These are phyloP conservation scores for Ormyrus labotus DNA, from an alignment of 2,888 invertebrate genomes.

Conservation along the genomic window DNA sequence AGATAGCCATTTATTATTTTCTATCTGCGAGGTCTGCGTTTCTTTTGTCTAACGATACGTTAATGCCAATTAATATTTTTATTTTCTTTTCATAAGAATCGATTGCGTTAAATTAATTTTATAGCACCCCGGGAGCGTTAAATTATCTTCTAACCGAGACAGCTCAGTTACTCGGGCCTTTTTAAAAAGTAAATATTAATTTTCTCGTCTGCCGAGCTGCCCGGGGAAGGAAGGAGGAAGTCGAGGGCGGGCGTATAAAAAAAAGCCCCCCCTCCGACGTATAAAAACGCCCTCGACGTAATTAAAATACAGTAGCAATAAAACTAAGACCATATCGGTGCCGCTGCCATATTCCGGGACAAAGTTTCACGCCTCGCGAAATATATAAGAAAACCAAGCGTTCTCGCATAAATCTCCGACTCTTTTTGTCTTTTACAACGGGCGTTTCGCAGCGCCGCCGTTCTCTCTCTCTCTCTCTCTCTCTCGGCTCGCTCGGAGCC, in stretches of 20 bases:
- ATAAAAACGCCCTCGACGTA: slow-evolving; percentile 20
- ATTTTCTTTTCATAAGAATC: too few relatives aligned
- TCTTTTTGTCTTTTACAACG: slow-evolving; percentile 6
- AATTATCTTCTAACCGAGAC: too few relatives aligned
- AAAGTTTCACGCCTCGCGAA: slow-evolving; percentile 44
- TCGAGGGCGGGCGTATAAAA: neutral
- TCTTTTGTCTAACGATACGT: too few relatives aligned
- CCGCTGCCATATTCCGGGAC: slow-evolving; percentile 44
- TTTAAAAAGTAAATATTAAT: slow-evolving; percentile 29
- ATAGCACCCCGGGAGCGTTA: too few relatives aligned
- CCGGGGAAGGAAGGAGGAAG: neutral
- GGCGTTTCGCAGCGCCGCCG: neutral
- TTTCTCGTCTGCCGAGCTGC: slow-evolving; percentile 7
- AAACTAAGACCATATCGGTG: slow-evolving; percentile 31
- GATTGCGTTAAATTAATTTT: too few relatives aligned
- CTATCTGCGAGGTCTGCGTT: too few relatives aligned
- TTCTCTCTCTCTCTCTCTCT: neutral
- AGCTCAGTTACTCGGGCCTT: neutral
- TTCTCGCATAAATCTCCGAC: slow-evolving; percentile 34
- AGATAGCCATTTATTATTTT: too few relatives aligned
- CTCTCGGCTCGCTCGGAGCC: neutral
- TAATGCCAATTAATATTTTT: too few relatives aligned
- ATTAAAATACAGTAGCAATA: slow-evolving; percentile 43
- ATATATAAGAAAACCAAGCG: slow-evolving; percentile 35
- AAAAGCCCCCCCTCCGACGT: slow-evolving; percentile 2